Percentiles rank a stretch among this genome's conserved stretches.
Conservation (phyloP, 2,888 invertebrate species). For the Tenthredo notha region DNA sequence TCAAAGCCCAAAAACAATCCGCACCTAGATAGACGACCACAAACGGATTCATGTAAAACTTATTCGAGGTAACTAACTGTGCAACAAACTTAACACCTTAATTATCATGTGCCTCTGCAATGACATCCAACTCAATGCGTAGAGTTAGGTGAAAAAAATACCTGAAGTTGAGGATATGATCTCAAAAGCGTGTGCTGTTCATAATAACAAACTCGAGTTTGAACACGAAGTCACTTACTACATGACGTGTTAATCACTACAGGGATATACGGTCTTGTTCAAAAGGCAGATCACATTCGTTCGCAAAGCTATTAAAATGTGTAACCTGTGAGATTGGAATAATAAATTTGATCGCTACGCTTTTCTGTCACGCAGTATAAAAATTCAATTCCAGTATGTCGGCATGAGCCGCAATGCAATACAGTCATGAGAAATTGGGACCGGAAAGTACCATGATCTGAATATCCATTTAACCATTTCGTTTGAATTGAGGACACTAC, state of each 20-base stretch:
- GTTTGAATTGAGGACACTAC: background rate
- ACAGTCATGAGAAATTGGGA: background rate
- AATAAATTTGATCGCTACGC: background rate
- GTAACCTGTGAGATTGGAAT: background rate
- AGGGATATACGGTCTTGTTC: background rate
- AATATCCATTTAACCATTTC: background rate
- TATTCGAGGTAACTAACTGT: background rate
- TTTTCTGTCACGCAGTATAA: background rate
- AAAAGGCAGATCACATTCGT: background rate
- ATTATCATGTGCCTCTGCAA: background rate
- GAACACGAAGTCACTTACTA: background rate
- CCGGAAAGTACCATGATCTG: background rate
- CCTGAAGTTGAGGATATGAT: background rate
- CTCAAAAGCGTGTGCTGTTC: background rate
- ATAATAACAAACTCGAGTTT: background rate
- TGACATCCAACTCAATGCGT: background rate
- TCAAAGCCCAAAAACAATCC: background rate
- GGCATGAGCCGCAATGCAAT: background rate
- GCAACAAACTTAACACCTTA: background rate
- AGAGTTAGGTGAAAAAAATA: background rate
- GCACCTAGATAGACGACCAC: background rate
- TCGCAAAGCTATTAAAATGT: background rate
- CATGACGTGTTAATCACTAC: background rate
- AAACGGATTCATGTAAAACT: background rate
- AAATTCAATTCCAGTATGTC: background rate